Evolutionary conservation across 2,888 invertebrate species (phyloP), one percentile per base, ranked within the genome.

Genomic region (Suillia variegata): DNA sequence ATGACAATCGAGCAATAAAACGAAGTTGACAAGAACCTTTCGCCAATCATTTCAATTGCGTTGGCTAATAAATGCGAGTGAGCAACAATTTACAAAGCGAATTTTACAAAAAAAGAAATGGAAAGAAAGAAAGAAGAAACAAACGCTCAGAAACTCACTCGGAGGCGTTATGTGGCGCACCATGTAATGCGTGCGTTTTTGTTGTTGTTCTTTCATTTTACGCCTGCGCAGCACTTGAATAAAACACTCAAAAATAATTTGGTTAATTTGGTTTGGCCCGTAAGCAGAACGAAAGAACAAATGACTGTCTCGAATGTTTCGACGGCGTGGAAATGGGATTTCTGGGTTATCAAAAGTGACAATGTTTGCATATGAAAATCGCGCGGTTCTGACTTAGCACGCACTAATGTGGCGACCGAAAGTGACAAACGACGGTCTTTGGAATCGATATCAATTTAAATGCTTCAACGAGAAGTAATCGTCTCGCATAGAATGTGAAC

Each of bases 261-360:
- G n/a, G n/a, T n/a, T n/a, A n/a, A n/a, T n/a, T n/a, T n/a, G n/a
- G n/a, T n/a, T n/a, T n/a, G n/a, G n/a, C n/a, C n/a, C n/a, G n/a
- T n/a, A n/a, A n/a, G n/a, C n/a, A n/a, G n/a, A n/a, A n/a, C n/a
- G n/a, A n/a, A n/a, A n/a, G n/a, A n/a, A n/a, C n/a, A n/a, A n/a
- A n/a, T 38, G 38, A 38, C 24, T 33, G 33, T 24, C 33, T 51
- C 5, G 50, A n/a, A n/a, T n/a, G n/a, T n/a, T n/a, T n/a, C n/a
- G 13, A 13, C 21, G n/a, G 31, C 31, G 33, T 24, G 45, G 45
- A 45, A 73, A 71, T 69, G 73, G 71, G 73, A 71, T 71, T 71
- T 66, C 56, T 73, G 70, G 73, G 71, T 71, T 71, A 73, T 71
- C 70, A 70, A 68, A 62, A 68, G 60, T 64, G 62, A 69, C 71